Conservation (phyloP, 2,797 vertebrate genomes). For the Chiropotes sagulatus region DNA sequence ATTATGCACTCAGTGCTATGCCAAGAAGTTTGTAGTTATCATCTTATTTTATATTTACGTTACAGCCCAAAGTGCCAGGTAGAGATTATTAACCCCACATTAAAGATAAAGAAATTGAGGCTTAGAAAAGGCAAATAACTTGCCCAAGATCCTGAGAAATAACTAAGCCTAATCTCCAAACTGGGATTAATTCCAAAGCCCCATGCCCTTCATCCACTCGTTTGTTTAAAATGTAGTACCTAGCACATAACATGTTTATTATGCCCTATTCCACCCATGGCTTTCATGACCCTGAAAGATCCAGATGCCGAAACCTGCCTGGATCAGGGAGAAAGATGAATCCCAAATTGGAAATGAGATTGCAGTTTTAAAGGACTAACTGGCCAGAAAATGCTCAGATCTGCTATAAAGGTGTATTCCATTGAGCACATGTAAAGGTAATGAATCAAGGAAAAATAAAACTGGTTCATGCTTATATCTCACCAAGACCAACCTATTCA, state of each 20-base stretch:
- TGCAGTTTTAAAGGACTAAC: background rate
- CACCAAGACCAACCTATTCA: background rate
- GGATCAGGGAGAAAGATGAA: background rate
- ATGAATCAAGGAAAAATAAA: conserved; percentile 3
- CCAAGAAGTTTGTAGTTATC: background rate
- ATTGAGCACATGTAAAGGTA: background rate
- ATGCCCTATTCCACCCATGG: accelerated
- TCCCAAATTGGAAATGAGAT: background rate
- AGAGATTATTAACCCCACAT: background rate
- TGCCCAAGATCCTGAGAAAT: background rate
- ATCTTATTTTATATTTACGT: background rate
- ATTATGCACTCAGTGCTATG: background rate
- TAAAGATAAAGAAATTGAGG: background rate
- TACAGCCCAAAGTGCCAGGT: background rate
- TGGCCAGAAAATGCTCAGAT: background rate
- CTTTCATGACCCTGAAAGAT: background rate
- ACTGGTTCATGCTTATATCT: background rate
- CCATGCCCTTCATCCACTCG: background rate
- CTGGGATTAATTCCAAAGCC: background rate
- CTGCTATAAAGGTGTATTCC: background rate
- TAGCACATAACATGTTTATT: background rate
- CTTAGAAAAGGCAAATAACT: background rate
- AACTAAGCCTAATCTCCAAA: background rate
- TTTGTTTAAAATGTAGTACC: background rate
- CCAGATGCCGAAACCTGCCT: background rate